A percentile compares a stretch with the other conserved stretches of the same genome.
phyloP scores from a whole-genome alignment of 2,797 vertebrate species.

The Catamblyrhynchus diadema region DNA sequence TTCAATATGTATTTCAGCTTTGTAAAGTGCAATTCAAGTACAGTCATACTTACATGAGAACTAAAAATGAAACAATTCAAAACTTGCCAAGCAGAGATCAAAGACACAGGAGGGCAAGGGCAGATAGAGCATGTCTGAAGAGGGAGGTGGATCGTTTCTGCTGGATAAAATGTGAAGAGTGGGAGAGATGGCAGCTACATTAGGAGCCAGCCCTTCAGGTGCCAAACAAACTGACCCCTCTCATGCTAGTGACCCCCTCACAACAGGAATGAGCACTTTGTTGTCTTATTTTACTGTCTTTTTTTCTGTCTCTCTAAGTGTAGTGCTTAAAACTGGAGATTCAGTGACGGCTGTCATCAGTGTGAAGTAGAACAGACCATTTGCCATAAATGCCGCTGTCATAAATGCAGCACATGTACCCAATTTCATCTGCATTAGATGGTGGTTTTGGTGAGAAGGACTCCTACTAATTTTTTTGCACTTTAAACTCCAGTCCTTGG shows the following conservation, averaged over 20 bases:
- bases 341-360: not conserved
- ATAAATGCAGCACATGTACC: not conserved
- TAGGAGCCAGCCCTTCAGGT: not conserved
- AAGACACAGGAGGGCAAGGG: not conserved
- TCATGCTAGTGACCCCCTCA: not conserved
- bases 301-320: not conserved
- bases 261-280: not conserved
- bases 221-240: not conserved
- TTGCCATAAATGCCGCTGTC: not conserved
- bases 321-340: not conserved
- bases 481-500: not conserved
- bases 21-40: not conserved
- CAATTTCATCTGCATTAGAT: not conserved
- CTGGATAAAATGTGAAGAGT: not conserved
- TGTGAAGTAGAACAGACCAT: not conserved
- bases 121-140: not conserved
- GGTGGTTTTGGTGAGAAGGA: not conserved
- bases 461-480: not conserved
- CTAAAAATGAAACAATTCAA: not conserved
- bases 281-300: not conserved
- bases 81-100: not conserved
- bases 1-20: not conserved
- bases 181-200: not conserved
- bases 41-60: not conserved
- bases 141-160: not conserved